These are phyloP conservation scores for Anagyrus pseudococci DNA, from an alignment of 2,888 invertebrate species.

Conservation along the genomic window DNA sequence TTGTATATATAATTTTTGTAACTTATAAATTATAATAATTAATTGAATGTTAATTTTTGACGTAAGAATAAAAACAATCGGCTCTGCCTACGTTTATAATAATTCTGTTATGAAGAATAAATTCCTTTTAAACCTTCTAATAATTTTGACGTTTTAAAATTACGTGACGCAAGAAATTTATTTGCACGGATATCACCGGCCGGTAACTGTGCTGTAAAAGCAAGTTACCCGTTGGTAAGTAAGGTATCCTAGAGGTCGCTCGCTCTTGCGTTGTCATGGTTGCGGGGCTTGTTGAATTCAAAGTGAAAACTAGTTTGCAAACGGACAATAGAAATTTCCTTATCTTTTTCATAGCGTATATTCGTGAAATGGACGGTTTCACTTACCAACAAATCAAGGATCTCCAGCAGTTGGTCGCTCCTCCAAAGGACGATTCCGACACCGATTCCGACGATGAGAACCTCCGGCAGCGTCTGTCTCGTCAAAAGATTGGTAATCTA, in stretches of 20 bases:
- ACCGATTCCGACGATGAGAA: constrained; percentile 52
- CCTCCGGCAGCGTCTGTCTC: constrained; percentile 49
- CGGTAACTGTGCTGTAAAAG: too few relatives aligned
- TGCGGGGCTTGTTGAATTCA: background rate
- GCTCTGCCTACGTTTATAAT: background rate
- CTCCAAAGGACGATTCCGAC: constrained; percentile 52
- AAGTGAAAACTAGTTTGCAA: constrained; percentile 4
- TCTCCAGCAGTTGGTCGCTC: constrained; percentile 50
- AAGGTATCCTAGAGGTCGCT: too few relatives aligned
- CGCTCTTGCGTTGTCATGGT: too few relatives aligned
- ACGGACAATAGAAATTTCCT: background rate
- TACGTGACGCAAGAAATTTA: too few relatives aligned
- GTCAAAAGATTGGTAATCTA: constrained; percentile 48
- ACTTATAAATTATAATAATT: background rate
- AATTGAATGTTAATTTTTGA: background rate
- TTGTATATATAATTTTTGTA: too few relatives aligned
- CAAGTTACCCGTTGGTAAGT: too few relatives aligned
- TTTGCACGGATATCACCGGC: too few relatives aligned
- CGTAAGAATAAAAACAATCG: background rate
- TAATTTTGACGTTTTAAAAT: too few relatives aligned
- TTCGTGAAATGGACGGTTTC: constrained; percentile 52
- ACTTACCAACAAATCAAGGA: constrained; percentile 51
- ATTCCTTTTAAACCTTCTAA: background rate
- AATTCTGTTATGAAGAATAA: too few relatives aligned
- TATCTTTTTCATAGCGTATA: too few relatives aligned